Base-by-base conservation (phyloP, 2,113 vertebrate species). In the Desmodus rotundus region DNA sequence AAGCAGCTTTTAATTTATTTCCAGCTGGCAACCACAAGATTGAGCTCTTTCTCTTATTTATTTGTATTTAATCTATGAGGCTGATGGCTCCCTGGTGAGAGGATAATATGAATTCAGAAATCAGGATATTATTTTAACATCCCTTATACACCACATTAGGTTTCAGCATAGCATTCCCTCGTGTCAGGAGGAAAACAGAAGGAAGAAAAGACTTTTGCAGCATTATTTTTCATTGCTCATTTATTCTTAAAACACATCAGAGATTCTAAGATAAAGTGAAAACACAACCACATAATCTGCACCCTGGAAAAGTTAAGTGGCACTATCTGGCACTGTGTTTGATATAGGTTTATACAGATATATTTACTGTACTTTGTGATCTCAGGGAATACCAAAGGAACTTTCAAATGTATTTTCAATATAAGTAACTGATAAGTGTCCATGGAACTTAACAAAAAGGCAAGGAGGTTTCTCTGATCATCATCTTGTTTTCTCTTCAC, bases 1-100 rank as follows among this genome's bases (percentile, higher is more conserved):
- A 97, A 95, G 38, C 54, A 45, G 84, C n/a, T 87, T 97, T 95
- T 97, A 95, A 97, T 97, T 97, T 97, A 86, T 93, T 96, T 97
- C 94, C 77, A 50, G 77, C 36, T 96, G 93, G 81, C 54, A 97
- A 68, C 84, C 91, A 86, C 45, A 90, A 85, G 95, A 95, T 95
- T 96, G 54, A 24, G 4, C 94, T 96, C 47, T 90, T 92, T 82
- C 87, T 95, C 7, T 88, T 95, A 94, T 96, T 97, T 97, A 93
- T 97, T 97, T 96, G 95, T 97, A 97, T 97, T 97, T 97, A 96
- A 91, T 95, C 67, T 93, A 22, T 73, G 77, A 97, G 10, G 67
- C 65, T 94, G 88, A 92, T 97, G 96, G 81, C 67, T 96, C 94
- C 88, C 97, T 43, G 33, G 85, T 93, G 97, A 93, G 91, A 96